Conservation (phyloP, 2,797 vertebrate species). For the Pterois miles region DNA sequence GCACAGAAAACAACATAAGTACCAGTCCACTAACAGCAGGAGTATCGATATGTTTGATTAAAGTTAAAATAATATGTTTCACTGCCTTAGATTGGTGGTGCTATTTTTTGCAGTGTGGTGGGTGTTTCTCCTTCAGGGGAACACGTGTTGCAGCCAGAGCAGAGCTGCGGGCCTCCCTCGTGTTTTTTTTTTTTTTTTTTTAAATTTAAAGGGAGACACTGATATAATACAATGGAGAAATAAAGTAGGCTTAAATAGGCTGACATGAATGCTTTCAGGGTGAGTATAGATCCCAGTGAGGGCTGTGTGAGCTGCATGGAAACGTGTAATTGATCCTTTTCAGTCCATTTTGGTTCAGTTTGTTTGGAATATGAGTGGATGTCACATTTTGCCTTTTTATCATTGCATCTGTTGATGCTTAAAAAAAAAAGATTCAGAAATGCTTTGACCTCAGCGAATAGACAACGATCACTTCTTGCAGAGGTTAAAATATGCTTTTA, state of each 20-base stretch:
- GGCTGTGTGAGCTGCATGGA: conserved; percentile 16
- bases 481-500: neutral
- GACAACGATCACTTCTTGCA: neutral
- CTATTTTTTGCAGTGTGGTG: conserved; percentile 1
- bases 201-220: neutral
- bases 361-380: neutral
- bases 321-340: neutral
- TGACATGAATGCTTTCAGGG: neutral
- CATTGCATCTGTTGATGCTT: neutral
- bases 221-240: neutral
- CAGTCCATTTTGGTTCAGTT: neutral
- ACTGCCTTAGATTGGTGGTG: neutral
- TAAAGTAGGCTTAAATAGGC: neutral
- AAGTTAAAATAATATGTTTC: neutral
- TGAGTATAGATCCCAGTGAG: neutral
- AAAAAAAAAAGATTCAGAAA: neutral
- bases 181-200: neutral
- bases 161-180: conserved; percentile 39
- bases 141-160: conserved; percentile 49
- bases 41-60: neutral
- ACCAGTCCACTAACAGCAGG: rapidly evolving
- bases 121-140: conserved; percentile 38
- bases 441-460: neutral
- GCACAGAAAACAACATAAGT: no score
- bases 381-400: neutral